phyloP scores from a whole-genome alignment of 1,140 invertebrate species.

The Macrosteles quadrilineatus region DNA sequence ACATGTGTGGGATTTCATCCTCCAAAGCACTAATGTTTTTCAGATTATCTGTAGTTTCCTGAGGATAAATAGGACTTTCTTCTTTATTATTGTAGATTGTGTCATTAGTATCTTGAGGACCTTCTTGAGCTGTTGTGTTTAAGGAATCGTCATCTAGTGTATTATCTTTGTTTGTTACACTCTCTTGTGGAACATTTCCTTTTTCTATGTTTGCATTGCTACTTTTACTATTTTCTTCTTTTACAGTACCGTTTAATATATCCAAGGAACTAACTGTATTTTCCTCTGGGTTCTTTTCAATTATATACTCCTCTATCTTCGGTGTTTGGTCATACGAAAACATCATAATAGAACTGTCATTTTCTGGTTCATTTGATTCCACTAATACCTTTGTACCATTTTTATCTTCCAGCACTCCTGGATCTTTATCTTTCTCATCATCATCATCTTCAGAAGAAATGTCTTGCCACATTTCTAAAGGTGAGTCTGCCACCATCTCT shows the following conservation, averaged over 20 bases:
- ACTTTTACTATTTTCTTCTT: too few relatives aligned
- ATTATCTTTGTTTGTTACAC: background rate
- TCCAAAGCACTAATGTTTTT: background rate
- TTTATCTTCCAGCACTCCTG: too few relatives aligned
- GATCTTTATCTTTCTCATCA: too few relatives aligned
- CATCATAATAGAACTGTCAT: too few relatives aligned
- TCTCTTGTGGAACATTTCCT: background rate
- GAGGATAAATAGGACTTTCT: background rate
- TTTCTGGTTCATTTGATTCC: too few relatives aligned
- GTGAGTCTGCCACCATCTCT: background rate
- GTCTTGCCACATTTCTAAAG: background rate
- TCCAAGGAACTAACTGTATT: too few relatives aligned
- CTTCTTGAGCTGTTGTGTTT: background rate
- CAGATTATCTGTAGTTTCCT: background rate
- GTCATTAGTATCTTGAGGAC: background rate
- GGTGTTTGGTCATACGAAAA: too few relatives aligned
- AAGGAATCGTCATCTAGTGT: slow-evolving; percentile 8
- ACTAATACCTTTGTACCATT: too few relatives aligned
- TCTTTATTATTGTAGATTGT: slow-evolving; percentile 2
- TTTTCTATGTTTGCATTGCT: background rate
- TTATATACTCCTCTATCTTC: too few relatives aligned
- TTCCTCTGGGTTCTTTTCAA: too few relatives aligned
- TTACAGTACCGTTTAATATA: too few relatives aligned
- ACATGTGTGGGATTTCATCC: too few relatives aligned
- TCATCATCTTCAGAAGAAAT: background rate